A percentile compares a stretch with the other conserved stretches of the same genome.
phyloP scores from a whole-genome alignment of 2,797 vertebrate species.

The Dicrostonyx torquatus region DNA sequence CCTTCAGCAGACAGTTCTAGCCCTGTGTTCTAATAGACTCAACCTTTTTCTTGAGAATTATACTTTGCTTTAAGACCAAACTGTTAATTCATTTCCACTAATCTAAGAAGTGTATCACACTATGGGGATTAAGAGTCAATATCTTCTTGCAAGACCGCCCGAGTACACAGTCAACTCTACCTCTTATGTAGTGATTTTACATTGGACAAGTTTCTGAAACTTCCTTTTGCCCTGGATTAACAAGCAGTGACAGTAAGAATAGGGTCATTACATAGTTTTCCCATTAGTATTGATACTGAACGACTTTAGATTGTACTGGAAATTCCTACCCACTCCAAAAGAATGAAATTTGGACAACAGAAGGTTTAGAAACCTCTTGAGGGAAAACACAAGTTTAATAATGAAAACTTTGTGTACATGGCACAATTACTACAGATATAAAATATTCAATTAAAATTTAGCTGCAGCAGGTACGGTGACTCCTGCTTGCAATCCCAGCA shows the following conservation, averaged over 20 bases:
- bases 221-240: slow-evolving; percentile 40
- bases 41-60: background rate
- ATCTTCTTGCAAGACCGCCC: slow-evolving; percentile 19
- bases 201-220: background rate
- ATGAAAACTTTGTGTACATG: slow-evolving; percentile 15
- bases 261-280: slow-evolving; percentile 22
- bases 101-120: background rate
- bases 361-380: slow-evolving; percentile 24
- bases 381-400: slow-evolving; percentile 16
- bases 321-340: slow-evolving; percentile 57
- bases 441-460: slow-evolving; percentile 51
- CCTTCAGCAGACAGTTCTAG: background rate
- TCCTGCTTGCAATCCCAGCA: background rate
- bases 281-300: slow-evolving; percentile 22
- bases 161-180: background rate
- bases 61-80: background rate
- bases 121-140: background rate
- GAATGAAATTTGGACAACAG: slow-evolving; percentile 37
- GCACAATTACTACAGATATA: slow-evolving; percentile 3
- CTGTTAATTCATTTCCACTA: slow-evolving; percentile 39
- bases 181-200: slow-evolving; percentile 30
- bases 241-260: background rate
- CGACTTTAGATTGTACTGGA: slow-evolving; percentile 52
- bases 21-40: background rate
- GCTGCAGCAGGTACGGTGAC: background rate